Percentiles rank a stretch among this genome's conserved stretches.
phyloP scores from a whole-genome alignment of 2,113 vertebrate genomes.

The Porphyrio hochstetteri region DNA sequence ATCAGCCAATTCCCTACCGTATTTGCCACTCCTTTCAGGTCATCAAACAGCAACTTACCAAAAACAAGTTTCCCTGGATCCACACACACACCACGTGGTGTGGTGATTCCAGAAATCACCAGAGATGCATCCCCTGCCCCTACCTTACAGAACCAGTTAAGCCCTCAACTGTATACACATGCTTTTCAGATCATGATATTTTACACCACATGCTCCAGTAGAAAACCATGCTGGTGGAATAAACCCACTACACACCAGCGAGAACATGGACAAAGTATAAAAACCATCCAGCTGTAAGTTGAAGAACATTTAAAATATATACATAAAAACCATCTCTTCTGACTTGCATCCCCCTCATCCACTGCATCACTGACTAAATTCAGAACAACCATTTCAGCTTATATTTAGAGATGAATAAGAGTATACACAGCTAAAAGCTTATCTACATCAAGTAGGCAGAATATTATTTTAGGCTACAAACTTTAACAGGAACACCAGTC shows the following conservation, averaged over 20 bases:
- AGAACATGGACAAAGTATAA: neutral
- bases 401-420: neutral
- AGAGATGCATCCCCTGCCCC: neutral
- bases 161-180: neutral
- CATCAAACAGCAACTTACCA: neutral
- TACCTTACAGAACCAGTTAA: neutral
- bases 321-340: neutral
- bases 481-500: neutral
- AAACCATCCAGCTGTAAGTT: neutral
- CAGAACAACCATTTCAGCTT: neutral
- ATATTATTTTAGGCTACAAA: neutral
- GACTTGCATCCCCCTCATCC: neutral
- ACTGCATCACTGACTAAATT: neutral
- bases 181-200: neutral
- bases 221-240: neutral
- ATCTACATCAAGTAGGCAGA: neutral
- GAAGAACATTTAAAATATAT: neutral
- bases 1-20: neutral
- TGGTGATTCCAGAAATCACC: neutral
- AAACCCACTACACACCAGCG: neutral
- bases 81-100: neutral
- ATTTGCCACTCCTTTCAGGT: neutral
- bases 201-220: neutral
- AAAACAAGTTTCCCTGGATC: neutral
- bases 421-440: neutral